Conservation (phyloP, 2,797 vertebrate genomes). For the Enteromius fasciolatus region DNA sequence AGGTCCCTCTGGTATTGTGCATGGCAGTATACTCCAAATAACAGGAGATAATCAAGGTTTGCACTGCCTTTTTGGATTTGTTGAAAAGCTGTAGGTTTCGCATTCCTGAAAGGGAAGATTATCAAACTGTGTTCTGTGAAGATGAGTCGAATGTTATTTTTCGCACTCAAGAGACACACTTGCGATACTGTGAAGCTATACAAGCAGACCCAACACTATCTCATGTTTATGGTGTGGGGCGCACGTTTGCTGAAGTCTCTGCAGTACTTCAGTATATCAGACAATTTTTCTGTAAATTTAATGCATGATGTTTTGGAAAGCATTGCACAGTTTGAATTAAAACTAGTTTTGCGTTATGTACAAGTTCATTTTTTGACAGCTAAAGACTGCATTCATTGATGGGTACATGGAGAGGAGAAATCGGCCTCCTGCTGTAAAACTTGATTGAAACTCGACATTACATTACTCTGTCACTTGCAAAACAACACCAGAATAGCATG, state of each 20-base stretch:
- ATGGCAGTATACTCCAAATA: constrained; percentile 16
- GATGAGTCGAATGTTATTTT: constrained; percentile 11
- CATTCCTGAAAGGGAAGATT: constrained; percentile 23
- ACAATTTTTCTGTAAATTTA: constrained; percentile 40
- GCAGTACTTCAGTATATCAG: constrained; percentile 38
- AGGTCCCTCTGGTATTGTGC: not conserved
- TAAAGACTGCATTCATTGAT: constrained; percentile 37
- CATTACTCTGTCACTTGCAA: not conserved
- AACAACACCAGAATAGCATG: not conserved
- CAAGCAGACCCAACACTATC: not conserved
- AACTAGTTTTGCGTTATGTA: constrained; percentile 36
- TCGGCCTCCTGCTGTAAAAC: constrained; percentile 24
- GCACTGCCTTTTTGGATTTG: constrained; percentile 44
- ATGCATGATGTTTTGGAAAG: constrained; percentile 25
- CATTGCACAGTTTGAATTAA: constrained; percentile 41
- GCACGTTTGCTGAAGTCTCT: constrained; percentile 29
- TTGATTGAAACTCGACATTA: constrained; percentile 3
- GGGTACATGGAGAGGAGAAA: constrained; percentile 39
- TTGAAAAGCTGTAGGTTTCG: constrained; percentile 48
- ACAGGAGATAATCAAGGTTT: constrained; percentile 36
- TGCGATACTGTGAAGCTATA: not conserved
- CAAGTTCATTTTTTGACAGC: not conserved
- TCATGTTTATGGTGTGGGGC: constrained; percentile 40
- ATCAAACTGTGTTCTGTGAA: constrained; percentile 30
- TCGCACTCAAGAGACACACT: constrained; percentile 19